These are phyloP conservation scores for Drosophila sulfurigaster DNA, from an alignment of 1,140 invertebrate genomes.

Conservation along the genomic window DNA sequence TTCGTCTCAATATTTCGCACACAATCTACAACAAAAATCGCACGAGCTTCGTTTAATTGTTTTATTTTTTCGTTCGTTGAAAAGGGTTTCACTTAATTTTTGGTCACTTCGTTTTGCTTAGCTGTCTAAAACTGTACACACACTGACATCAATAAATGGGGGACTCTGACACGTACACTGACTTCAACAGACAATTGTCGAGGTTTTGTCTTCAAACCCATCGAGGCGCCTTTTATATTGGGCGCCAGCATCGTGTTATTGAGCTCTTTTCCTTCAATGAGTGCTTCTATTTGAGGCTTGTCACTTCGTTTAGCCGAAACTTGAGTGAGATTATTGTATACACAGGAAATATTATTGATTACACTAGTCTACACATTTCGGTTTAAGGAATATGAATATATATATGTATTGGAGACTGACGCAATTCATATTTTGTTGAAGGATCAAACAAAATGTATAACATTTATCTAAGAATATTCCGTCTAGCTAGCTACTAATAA, in stretches of 20 bases:
- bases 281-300: conserved; percentile 9
- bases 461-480: too few species aligned
- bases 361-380: neutral
- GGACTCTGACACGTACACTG: conserved; percentile 8
- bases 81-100: conserved; percentile 56
- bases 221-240: neutral
- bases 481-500: too few species aligned
- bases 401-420: too few species aligned
- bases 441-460: too few species aligned
- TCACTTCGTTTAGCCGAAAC: neutral
- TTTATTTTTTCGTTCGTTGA: conserved; percentile 3
- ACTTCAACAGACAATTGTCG: conserved; percentile 26
- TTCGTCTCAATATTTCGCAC: conserved; percentile 26
- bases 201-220: conserved; percentile 3
- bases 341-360: neutral
- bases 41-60: conserved; percentile 29
- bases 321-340: conserved; percentile 1
- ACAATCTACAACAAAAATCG: conserved; percentile 66
- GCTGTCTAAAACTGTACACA: conserved; percentile 51
- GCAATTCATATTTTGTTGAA: too few species aligned
- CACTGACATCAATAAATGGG: neutral
- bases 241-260: conserved; percentile 1
- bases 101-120: conserved; percentile 52
- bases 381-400: too few species aligned
- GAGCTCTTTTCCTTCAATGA: neutral